Conservation (phyloP, 2,888 invertebrate genomes). For the Actias luna region DNA sequence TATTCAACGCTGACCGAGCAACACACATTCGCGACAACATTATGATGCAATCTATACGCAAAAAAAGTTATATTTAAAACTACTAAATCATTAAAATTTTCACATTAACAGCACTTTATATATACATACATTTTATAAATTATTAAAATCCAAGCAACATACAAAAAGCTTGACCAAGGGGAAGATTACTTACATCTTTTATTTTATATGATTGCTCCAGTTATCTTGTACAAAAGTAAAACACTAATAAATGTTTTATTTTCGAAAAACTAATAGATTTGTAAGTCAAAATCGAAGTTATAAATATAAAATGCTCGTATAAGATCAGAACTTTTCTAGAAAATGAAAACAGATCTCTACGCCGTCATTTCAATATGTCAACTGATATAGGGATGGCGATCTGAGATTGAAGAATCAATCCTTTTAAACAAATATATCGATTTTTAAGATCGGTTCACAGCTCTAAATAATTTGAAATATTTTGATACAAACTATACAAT, state of each 20-base stretch:
- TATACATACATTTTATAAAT: not conserved
- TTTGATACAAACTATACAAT: too few species aligned
- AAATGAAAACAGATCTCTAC: constrained; percentile 4
- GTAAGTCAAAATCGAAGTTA: not conserved
- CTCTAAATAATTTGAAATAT: too few species aligned
- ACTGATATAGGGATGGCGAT: too few species aligned
- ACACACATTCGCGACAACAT: constrained; percentile 78
- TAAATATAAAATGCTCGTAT: constrained; percentile 16
- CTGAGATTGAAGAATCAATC: too few species aligned
- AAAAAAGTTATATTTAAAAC: constrained; percentile 16
- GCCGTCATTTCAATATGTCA: not conserved
- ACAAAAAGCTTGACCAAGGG: not conserved
- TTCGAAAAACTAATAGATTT: constrained; percentile 16
- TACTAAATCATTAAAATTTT: not conserved
- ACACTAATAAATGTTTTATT: not conserved
- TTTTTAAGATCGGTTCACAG: too few species aligned
- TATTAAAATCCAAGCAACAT: not conserved
- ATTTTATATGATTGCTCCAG: not conserved
- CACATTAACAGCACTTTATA: not conserved
- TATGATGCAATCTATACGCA: constrained; percentile 50
- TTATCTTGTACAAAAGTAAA: not conserved
- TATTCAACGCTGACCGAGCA: constrained; percentile 56
- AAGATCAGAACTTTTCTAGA: constrained; percentile 11
- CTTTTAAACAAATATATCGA: too few species aligned
- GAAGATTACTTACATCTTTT: not conserved